Percentiles rank a stretch among this genome's conserved stretches.
These are phyloP conservation scores for Fringilla coelebs DNA, from an alignment of 2,797 vertebrate genomes.

Conservation along the genomic window DNA sequence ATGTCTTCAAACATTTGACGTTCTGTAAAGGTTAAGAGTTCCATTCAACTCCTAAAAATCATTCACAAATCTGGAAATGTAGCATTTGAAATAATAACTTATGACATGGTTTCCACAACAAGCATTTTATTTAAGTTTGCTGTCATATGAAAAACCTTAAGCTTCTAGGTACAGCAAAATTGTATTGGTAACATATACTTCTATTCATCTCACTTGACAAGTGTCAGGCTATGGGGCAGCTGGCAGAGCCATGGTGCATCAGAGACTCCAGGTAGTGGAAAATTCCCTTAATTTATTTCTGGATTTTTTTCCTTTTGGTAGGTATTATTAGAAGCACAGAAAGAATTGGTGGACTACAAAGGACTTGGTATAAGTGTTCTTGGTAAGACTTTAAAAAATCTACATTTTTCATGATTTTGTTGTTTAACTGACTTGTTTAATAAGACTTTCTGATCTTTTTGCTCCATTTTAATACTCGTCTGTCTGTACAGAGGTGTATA, in stretches of 20 bases:
- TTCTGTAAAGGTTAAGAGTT: not conserved
- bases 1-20: not conserved
- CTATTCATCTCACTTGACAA: not conserved
- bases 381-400: slow-evolving; percentile 77
- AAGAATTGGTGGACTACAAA: slow-evolving; percentile 87
- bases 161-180: not conserved
- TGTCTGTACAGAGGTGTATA: not conserved
- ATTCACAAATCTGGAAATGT: not conserved
- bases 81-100: not conserved
- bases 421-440: not conserved
- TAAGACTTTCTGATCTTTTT: not conserved
- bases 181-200: not conserved
- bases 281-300: not conserved
- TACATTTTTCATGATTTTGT: not conserved
- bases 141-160: not conserved
- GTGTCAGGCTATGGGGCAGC: not conserved
- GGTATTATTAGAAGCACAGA: slow-evolving; percentile 91
- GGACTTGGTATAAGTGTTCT: slow-evolving; percentile 90
- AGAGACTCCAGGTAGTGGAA: not conserved
- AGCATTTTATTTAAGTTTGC: not conserved
- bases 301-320: slow-evolving; percentile 61
- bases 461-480: not conserved
- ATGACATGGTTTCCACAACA: not conserved
- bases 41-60: not conserved
- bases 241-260: not conserved